These are phyloP conservation scores for Glaucopsyche alexis DNA, from an alignment of 2,888 invertebrate species.

Conservation along the genomic window DNA sequence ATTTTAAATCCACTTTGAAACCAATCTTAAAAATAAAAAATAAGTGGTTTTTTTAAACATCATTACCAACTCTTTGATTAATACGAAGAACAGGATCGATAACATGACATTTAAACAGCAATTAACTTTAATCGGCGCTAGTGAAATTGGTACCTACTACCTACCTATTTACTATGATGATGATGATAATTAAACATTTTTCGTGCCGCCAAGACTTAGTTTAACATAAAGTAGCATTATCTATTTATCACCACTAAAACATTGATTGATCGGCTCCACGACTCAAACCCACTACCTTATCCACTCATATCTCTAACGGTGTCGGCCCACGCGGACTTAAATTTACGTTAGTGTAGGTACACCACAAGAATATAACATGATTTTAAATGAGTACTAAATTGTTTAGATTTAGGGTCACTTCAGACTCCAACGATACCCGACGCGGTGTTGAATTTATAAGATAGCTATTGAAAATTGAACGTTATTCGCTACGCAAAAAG, in stretches of 20 bases:
- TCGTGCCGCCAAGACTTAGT: neutral
- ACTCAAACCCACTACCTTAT: conserved; percentile 13
- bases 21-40: too few relatives aligned
- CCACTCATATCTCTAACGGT: neutral
- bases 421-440: neutral
- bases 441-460: neutral
- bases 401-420: conserved; percentile 2
- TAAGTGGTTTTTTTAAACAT: too few relatives aligned
- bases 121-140: too few relatives aligned
- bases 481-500: too few relatives aligned
- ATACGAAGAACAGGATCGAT: too few relatives aligned
- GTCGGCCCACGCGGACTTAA: neutral
- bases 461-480: too few relatives aligned
- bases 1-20: too few relatives aligned
- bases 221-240: conserved; percentile 17
- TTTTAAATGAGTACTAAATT: conserved; percentile 6
- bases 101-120: too few relatives aligned
- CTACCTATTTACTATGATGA: neutral
- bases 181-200: neutral
- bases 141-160: too few relatives aligned
- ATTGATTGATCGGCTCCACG: neutral
- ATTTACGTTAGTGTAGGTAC: neutral
- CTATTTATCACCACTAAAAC: conserved; percentile 15
- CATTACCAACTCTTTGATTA: too few relatives aligned
- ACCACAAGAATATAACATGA: neutral